Evolutionary conservation across 2,888 invertebrate species (phyloP).

Genomic region (Agrypnus murinus): DNA sequence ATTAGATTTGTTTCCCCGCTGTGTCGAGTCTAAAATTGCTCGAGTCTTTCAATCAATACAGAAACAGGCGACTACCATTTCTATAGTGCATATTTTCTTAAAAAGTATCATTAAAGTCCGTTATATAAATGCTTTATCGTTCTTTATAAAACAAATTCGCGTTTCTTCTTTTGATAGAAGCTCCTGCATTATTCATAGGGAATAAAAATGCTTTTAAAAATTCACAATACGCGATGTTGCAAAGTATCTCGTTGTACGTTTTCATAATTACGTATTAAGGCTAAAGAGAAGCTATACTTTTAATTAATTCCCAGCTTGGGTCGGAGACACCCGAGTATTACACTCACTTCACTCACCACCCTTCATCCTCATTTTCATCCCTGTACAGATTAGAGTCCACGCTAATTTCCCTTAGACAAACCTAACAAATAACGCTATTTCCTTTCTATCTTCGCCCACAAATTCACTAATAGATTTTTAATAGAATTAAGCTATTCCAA

Average conservation of each 20-base stretch:
- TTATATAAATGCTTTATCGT: constrained; percentile 67
- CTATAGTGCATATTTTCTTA: constrained; percentile 66
- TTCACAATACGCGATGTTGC: constrained; percentile 58
- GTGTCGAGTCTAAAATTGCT: constrained; percentile 66
- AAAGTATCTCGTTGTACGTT: constrained; percentile 47
- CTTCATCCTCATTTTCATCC: constrained; percentile 15
- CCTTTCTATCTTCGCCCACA: too few species aligned
- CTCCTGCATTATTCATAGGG: constrained; percentile 64
- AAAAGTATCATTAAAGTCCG: constrained; percentile 67
- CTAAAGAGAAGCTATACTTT: constrained; percentile 46
- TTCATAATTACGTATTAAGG: constrained; percentile 50
- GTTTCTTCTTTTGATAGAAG: constrained; percentile 60
- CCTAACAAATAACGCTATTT: constrained; percentile 24
- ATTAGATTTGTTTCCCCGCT: constrained; percentile 71
- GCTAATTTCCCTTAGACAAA: constrained; percentile 31
- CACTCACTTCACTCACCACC: constrained; percentile 5
- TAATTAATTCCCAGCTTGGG: constrained; percentile 46
- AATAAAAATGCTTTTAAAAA: constrained; percentile 64
- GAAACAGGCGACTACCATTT: constrained; percentile 65
- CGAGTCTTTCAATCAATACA: constrained; percentile 66
- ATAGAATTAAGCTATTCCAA: too few species aligned
- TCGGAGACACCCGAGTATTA: constrained; percentile 32
- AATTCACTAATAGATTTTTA: too few species aligned
- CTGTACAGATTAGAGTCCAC: constrained; percentile 10
- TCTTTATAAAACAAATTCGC: constrained; percentile 62